phyloP scores from a whole-genome alignment of 2,797 vertebrate species.

The Alectoris magna region DNA sequence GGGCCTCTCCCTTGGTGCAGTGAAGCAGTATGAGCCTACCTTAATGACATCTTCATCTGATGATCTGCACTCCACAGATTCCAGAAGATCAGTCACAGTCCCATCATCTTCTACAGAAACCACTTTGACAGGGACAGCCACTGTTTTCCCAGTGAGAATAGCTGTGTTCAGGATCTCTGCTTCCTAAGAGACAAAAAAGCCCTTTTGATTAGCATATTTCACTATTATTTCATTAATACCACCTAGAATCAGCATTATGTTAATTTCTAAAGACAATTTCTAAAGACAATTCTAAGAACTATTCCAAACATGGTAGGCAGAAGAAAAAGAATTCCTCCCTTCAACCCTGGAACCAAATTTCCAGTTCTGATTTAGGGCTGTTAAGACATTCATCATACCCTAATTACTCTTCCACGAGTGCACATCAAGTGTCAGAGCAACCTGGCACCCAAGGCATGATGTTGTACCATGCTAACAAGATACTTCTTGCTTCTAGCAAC shows the following conservation, averaged over 20 bases:
- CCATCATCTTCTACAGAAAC: slow-evolving; percentile 91
- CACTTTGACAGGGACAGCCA: slow-evolving; percentile 89
- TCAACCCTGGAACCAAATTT: not conserved
- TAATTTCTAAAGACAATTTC: not conserved
- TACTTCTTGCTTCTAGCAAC: not conserved
- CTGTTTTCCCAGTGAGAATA: slow-evolving; percentile 90
- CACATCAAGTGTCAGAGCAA: not conserved
- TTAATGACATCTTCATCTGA: slow-evolving; percentile 92
- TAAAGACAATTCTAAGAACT: not conserved
- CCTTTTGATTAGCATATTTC: not conserved
- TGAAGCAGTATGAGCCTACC: slow-evolving; percentile 73
- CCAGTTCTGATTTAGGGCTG: not conserved
- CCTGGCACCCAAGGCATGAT: not conserved
- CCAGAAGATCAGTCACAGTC: slow-evolving; percentile 83
- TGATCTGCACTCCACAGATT: slow-evolving; percentile 89
- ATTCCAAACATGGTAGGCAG: not conserved
- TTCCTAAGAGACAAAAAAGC: slow-evolving; percentile 80
- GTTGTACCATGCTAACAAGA: not conserved
- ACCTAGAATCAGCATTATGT: not conserved
- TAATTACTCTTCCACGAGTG: not conserved
- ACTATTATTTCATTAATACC: not conserved
- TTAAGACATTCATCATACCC: not conserved
- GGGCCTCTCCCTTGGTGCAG: not conserved
- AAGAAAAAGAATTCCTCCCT: not conserved
- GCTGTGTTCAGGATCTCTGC: slow-evolving; percentile 94